phyloP scores from a whole-genome alignment of 2,113 vertebrate genomes.

The Sinocyclocheilus anshuiensis region DNA sequence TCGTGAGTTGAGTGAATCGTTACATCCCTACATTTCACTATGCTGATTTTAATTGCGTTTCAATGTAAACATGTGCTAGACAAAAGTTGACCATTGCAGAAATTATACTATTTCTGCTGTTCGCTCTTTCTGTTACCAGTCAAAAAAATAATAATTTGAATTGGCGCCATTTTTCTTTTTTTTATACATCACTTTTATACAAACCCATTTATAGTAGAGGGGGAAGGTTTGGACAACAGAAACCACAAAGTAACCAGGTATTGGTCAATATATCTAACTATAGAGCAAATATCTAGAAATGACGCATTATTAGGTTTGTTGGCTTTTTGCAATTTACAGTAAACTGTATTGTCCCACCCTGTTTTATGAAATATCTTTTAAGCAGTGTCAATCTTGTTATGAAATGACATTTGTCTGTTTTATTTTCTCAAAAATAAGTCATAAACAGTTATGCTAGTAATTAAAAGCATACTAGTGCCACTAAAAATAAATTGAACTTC shows the following conservation, averaged over 20 bases:
- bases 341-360: conserved; percentile 18
- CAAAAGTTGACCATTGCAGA: no score
- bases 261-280: neutral
- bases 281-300: neutral
- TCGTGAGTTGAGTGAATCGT: no score
- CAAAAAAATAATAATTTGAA: neutral
- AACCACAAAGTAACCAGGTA: neutral
- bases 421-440: neutral
- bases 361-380: neutral
- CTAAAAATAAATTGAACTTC: conserved; percentile 2
- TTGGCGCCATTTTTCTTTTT: no score
- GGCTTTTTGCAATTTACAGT: conserved; percentile 22
- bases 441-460: neutral
- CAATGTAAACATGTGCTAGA: no score
- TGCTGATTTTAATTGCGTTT: no score
- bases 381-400: neutral
- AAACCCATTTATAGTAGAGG: neutral
- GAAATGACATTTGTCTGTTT: neutral
- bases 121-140: neutral
- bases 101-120: no score
- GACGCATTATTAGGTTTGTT: neutral
- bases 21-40: no score
- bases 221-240: neutral
- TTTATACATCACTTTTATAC: neutral
- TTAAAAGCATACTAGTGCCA: conserved; percentile 19